Conservation (phyloP, 1,140 invertebrate species). For the Drusus annulatus region DNA sequence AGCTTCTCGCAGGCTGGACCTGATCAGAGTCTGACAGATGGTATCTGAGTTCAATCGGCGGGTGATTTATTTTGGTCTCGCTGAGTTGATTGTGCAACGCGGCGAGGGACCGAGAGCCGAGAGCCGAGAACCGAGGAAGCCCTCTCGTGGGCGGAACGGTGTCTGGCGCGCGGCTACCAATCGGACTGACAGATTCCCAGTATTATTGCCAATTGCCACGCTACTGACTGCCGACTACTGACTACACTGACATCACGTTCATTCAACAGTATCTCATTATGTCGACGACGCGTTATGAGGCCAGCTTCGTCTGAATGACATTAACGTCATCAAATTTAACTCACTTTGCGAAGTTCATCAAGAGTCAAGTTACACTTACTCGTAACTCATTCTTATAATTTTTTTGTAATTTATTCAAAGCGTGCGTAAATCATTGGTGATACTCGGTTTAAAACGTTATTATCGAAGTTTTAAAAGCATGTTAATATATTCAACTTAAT, state of each 20-base stretch:
- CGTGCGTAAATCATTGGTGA: too few species aligned
- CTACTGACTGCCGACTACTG: not conserved
- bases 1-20: constrained; percentile 1
- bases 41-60: constrained; percentile 27
- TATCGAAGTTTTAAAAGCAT: too few species aligned
- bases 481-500: too few species aligned
- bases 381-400: too few species aligned
- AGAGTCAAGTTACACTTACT: too few species aligned
- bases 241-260: not conserved
- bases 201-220: not conserved
- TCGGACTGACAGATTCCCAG: not conserved
- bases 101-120: not conserved
- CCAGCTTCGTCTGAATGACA: constrained; percentile 13
- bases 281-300: not conserved
- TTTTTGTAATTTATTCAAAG: too few species aligned
- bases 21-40: constrained; percentile 29
- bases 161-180: constrained; percentile 11
- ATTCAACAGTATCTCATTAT: constrained; percentile 15
- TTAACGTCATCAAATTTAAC: not conserved
- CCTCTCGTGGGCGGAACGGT: constrained; percentile 5
- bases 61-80: constrained; percentile 27
- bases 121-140: not conserved
- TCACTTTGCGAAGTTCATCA: too few species aligned
- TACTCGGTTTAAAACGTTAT: too few species aligned
- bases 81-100: constrained; percentile 1